Base-by-base conservation (phyloP, 1,140 invertebrate species). In the Chymomyza costata region DNA sequence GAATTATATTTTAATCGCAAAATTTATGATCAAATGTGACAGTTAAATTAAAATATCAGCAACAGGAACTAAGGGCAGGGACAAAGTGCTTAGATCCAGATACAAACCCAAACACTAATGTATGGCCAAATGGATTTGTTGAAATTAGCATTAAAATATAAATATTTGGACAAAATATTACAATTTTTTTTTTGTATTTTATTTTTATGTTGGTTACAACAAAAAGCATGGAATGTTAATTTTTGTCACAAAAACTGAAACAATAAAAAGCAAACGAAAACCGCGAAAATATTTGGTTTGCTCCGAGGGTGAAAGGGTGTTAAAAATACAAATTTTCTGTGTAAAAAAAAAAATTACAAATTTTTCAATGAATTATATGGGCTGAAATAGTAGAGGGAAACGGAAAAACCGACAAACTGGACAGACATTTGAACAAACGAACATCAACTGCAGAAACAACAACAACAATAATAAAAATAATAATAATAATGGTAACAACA, bases 131-230 rank as follows among this genome's bases (percentile, higher is more conserved):
- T 54, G 64, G 49, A 80, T 78, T 78, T 80, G 73, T 49, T 57
- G 55, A 80, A 78, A 80, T 78, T 78, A 73, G 73, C 74, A 78
- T 78, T 78, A 73, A 78, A 80, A 68, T 78, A 78, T 81, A 80
- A 80, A 73, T 78, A 68, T 78, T 78, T 78, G 60, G 59, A 35
- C 73, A 80, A 78, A 73, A 73, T 73, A 78, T 78, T 68, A 68
- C 55, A 58, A 39, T 61, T 28, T 39, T 39, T 31, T 21, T 11
- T 11, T 30, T 65, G 65, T 43, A 31, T 43, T 16, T 16, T 32
- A 25, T 52, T 46, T 59, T 71, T 43, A 21, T 31, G 37, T 15
- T 34, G 28, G 8, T 46, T 38, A 53, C 50, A 62, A 65, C 65
- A 78, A 70, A 76, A 50, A 55, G 63, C 63, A 60, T 65, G 45